These are phyloP conservation scores for Carassius carassius DNA, from an alignment of 2,113 vertebrate genomes.

Conservation along the genomic window DNA sequence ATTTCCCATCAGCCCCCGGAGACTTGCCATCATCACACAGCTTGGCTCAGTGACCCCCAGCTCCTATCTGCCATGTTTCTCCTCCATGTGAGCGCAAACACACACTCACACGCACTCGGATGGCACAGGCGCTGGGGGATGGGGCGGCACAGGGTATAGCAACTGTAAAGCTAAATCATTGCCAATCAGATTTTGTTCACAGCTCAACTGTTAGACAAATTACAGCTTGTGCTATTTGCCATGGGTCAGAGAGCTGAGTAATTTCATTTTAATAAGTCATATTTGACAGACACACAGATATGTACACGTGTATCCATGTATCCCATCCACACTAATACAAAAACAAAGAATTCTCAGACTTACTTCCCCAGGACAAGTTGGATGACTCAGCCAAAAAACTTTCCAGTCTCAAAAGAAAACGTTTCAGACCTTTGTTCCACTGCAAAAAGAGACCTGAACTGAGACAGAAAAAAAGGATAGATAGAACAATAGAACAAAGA, in stretches of 20 bases:
- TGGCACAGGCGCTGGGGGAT: conserved; percentile 41
- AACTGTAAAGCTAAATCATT: conserved; percentile 80
- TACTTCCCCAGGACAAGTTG: conserved; percentile 41
- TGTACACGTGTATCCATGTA: conserved; percentile 39
- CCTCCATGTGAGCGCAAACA: conserved; percentile 62
- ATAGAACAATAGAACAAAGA: background rate
- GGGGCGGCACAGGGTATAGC: conserved; percentile 63
- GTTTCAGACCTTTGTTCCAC: background rate
- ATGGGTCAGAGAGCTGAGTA: conserved; percentile 77
- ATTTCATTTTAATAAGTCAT: conserved; percentile 82
- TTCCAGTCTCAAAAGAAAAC: background rate
- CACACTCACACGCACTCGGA: conserved; percentile 56
- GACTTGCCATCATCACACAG: conserved; percentile 63
- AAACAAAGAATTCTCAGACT: conserved; percentile 18
- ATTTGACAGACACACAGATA: conserved; percentile 70
- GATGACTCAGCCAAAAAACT: conserved; percentile 56
- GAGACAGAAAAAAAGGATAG: background rate
- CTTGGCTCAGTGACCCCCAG: conserved; percentile 66
- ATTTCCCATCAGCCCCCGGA: conserved; percentile 67
- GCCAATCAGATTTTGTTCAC: conserved; percentile 82
- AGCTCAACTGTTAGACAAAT: conserved; percentile 81
- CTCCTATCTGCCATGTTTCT: conserved; percentile 72
- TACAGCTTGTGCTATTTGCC: conserved; percentile 75
- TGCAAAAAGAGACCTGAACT: background rate
- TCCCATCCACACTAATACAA: background rate